A percentile compares a stretch with the other conserved stretches of the same genome.
Conservation (phyloP, 2,888 invertebrate genomes). For the Lysandra coridon region DNA sequence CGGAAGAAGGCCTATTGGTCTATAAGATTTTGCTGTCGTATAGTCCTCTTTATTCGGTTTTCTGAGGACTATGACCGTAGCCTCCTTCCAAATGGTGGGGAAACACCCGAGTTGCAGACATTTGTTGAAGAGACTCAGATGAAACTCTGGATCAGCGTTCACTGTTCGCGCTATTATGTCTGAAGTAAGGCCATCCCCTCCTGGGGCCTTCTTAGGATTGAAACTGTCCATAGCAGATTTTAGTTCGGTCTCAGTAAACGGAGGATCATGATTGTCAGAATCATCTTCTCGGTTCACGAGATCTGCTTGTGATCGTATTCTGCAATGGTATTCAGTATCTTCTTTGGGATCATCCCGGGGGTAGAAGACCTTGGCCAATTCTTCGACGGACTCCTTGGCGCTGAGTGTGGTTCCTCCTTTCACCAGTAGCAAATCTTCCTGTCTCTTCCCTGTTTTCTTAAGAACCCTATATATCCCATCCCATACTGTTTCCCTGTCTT, state of each 20-base stretch:
- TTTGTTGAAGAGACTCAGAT: background rate
- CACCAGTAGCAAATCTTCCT: background rate
- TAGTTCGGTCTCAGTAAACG: background rate
- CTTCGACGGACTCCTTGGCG: background rate
- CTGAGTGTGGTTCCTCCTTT: background rate
- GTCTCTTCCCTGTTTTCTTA: conserved; percentile 14
- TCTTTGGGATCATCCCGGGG: background rate
- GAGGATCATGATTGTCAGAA: conserved; percentile 7
- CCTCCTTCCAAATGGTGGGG: background rate
- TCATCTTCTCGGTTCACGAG: background rate
- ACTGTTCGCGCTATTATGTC: no score
- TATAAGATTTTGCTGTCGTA: no score
- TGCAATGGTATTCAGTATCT: background rate
- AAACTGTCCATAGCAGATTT: background rate
- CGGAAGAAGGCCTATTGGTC: background rate
- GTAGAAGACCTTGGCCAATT: conserved; percentile 12
- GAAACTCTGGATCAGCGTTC: no score
- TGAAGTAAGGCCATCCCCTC: no score
- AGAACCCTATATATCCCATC: conserved; percentile 40
- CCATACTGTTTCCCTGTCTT: conserved; percentile 41
- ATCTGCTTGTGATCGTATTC: background rate
- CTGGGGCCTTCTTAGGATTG: no score
- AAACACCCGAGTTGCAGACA: background rate
- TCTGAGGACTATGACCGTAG: background rate
- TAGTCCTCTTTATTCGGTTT: no score